phyloP scores from a whole-genome alignment of 2,888 invertebrate genomes.

The Lepas anatifera region DNA sequence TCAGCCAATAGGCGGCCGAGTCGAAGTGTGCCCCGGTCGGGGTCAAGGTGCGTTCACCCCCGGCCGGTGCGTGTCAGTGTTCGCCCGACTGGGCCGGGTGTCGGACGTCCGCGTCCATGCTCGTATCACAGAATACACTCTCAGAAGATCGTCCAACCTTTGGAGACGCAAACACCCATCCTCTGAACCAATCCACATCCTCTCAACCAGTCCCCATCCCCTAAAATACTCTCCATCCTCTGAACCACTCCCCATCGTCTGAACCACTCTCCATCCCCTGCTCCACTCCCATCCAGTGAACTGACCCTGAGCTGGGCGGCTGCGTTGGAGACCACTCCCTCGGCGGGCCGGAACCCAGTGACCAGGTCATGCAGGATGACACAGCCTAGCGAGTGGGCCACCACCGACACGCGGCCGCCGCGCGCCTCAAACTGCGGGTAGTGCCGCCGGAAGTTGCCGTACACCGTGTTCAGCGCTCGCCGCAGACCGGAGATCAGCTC shows the following conservation, averaged over 20 bases:
- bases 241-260: not conserved
- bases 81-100: no score
- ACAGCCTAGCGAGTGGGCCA: slow-evolving; percentile 56
- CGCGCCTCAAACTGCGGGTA: slow-evolving; percentile 48
- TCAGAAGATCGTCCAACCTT: no score
- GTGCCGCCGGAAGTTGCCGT: slow-evolving; percentile 48
- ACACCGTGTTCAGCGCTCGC: slow-evolving; percentile 47
- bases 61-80: no score
- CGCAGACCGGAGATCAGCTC: slow-evolving; percentile 51
- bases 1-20: no score
- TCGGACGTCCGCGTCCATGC: no score
- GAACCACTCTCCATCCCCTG: not conserved
- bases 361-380: slow-evolving; percentile 57
- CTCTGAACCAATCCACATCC: not conserved
- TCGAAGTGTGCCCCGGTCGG: no score
- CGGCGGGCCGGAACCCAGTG: slow-evolving; percentile 43
- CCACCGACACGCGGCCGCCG: slow-evolving; percentile 48
- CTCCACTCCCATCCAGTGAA: not conserved
- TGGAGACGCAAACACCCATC: no score
- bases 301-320: slow-evolving; percentile 8
- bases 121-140: no score
- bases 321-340: not conserved
- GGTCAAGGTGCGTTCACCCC: no score
- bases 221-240: no score
- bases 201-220: not conserved